phyloP scores from a whole-genome alignment of 2,888 invertebrate genomes.

The Sinhomidia bicolor region DNA sequence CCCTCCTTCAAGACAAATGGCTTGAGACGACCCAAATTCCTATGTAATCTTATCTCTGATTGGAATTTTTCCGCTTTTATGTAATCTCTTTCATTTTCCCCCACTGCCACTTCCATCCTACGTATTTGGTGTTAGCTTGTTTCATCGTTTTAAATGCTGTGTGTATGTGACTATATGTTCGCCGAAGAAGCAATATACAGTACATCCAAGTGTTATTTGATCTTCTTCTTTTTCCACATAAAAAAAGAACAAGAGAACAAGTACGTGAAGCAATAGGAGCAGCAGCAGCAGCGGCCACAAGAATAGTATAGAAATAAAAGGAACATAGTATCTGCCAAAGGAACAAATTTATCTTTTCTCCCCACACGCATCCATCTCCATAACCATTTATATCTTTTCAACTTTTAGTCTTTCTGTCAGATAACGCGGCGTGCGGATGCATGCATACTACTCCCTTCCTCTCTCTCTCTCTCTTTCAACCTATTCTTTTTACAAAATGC shows the following conservation, averaged over 20 bases:
- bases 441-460: too few species aligned
- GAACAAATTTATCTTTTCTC: slow-evolving; percentile 50
- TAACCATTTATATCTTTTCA: slow-evolving; percentile 52
- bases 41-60: slow-evolving; percentile 73
- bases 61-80: slow-evolving; percentile 72
- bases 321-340: slow-evolving; percentile 40
- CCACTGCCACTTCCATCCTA: slow-evolving; percentile 40
- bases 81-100: slow-evolving; percentile 59
- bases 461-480: not conserved
- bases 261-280: too few species aligned
- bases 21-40: slow-evolving; percentile 67
- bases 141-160: slow-evolving; percentile 12
- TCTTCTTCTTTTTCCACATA: too few species aligned
- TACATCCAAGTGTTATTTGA: not conserved
- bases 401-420: slow-evolving; percentile 42
- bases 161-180: too few species aligned
- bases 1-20: slow-evolving; percentile 61
- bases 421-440: not conserved
- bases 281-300: not conserved
- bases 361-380: slow-evolving; percentile 56
- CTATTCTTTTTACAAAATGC: not conserved
- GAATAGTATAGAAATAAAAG: not conserved
- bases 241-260: not conserved
- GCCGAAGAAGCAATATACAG: not conserved
- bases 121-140: not conserved